These are phyloP conservation scores for Muraenolepis orangiensis DNA, from an alignment of 2,797 vertebrate species.

Conservation along the genomic window DNA sequence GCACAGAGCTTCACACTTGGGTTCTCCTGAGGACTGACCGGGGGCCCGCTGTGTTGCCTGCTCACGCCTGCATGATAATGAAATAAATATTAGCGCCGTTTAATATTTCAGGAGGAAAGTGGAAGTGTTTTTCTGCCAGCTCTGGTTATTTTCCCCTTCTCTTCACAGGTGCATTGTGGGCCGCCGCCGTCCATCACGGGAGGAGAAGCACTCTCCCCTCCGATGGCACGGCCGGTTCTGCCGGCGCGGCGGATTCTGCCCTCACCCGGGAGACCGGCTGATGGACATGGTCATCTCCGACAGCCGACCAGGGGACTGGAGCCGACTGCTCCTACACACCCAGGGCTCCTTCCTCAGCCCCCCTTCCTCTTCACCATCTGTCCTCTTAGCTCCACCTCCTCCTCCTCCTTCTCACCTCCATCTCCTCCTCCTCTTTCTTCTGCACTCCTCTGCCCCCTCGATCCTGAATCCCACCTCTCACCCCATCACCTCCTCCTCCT, in stretches of 20 bases:
- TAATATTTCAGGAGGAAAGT: slow-evolving; percentile 78
- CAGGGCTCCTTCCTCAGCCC: not conserved
- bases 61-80: too few relatives aligned
- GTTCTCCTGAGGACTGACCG: too few relatives aligned
- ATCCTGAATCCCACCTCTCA: not conserved
- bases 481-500: not conserved
- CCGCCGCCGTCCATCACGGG: slow-evolving; percentile 74
- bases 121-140: slow-evolving; percentile 76
- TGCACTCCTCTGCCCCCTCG: not conserved
- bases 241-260: slow-evolving; percentile 63
- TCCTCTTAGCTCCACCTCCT: too few relatives aligned
- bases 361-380: too few relatives aligned
- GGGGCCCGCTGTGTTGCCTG: too few relatives aligned
- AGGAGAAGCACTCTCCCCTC: slow-evolving; percentile 78
- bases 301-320: slow-evolving; percentile 66
- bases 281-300: slow-evolving; percentile 78
- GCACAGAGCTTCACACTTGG: too few relatives aligned
- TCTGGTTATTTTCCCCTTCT: slow-evolving; percentile 38
- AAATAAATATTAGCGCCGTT: slow-evolving; percentile 69
- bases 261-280: slow-evolving; percentile 74
- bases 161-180: too few relatives aligned
- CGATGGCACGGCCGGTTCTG: slow-evolving; percentile 61
- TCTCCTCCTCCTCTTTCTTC: not conserved
- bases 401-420: not conserved
- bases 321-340: slow-evolving; percentile 6